phyloP scores from a whole-genome alignment of 2,888 invertebrate species.

The Drosophila pseudotalamancana region DNA sequence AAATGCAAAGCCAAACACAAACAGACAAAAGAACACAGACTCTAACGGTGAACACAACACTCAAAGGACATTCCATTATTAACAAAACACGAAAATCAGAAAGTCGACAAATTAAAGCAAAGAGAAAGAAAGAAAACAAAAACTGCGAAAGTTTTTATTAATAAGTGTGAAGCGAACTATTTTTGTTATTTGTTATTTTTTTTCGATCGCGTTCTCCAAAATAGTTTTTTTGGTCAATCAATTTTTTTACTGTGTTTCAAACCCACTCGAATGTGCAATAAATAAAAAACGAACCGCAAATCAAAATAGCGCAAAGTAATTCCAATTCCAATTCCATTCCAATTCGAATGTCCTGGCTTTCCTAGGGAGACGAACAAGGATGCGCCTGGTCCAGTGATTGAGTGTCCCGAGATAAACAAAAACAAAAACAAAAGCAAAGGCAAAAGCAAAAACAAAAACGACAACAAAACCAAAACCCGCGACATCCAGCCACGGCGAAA shows the following conservation, averaged over 20 bases:
- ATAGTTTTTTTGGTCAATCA: conserved; percentile 26
- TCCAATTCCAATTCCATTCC: background rate
- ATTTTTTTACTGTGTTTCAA: conserved; percentile 34
- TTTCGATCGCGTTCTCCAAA: conserved; percentile 2
- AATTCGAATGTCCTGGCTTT: conserved; percentile 2
- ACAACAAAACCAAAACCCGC: background rate
- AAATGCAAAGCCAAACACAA: conserved; percentile 4
- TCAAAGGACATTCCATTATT: conserved; percentile 6
- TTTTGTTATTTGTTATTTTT: conserved; percentile 21
- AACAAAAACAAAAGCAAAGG: background rate
- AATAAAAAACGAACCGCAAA: background rate
- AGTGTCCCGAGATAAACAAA: conserved; percentile 14
- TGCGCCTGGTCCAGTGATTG: conserved; percentile 25
- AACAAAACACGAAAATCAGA: background rate
- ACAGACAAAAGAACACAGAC: background rate
- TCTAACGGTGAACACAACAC: background rate
- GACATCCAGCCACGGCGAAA: conserved; percentile 11
- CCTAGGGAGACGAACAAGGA: background rate
- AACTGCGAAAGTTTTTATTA: too few species aligned
- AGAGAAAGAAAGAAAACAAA: background rate
- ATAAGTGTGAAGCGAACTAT: conserved; percentile 4
- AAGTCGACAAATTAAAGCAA: conserved; percentile 15
- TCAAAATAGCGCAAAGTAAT: background rate
- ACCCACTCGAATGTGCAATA: conserved; percentile 38
- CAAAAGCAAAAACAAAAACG: background rate